Percentiles rank a stretch among this genome's conserved stretches.
Evolutionary conservation across 1,140 invertebrate species (phyloP).

Genomic region (Pomacea maculata): DNA sequence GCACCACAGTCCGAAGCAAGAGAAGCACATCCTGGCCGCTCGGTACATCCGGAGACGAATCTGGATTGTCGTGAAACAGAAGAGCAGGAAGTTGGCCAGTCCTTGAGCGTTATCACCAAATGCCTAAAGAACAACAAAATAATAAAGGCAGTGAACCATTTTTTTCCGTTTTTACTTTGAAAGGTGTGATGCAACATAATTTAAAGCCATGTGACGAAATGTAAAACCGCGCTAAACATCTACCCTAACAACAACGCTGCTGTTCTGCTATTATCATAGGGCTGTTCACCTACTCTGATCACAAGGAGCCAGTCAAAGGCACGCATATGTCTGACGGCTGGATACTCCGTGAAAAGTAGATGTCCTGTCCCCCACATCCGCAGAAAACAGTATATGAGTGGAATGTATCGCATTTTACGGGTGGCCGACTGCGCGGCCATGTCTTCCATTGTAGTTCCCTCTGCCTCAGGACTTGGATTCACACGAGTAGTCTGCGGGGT

Average conservation of each 20-base stretch:
- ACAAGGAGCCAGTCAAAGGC: slow-evolving; percentile 40
- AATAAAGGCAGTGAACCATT: too few relatives aligned
- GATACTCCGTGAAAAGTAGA: slow-evolving; percentile 33
- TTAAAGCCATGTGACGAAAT: too few relatives aligned
- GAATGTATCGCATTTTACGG: slow-evolving; percentile 44
- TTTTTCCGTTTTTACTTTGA: too few relatives aligned
- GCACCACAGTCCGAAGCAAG: slow-evolving; percentile 27
- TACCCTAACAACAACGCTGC: neutral
- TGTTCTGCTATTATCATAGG: too few relatives aligned
- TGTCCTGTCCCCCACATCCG: slow-evolving; percentile 42
- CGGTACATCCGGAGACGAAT: slow-evolving; percentile 30
- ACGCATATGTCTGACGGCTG: slow-evolving; percentile 17
- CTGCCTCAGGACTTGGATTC: too few relatives aligned
- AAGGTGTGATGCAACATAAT: too few relatives aligned
- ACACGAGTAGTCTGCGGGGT: neutral
- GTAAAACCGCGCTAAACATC: too few relatives aligned
- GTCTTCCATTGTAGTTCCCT: slow-evolving; percentile 21
- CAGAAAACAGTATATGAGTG: slow-evolving; percentile 40
- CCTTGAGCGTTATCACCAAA: slow-evolving; percentile 47
- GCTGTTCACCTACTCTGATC: slow-evolving; percentile 32
- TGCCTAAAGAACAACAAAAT: slow-evolving; percentile 31
- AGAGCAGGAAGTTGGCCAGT: slow-evolving; percentile 42
- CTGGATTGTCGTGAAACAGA: slow-evolving; percentile 39
- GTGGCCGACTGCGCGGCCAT: slow-evolving; percentile 36
- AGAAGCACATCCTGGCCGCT: slow-evolving; percentile 4